Evolutionary conservation across 2,888 invertebrate species (phyloP), one percentile per base, ranked within the genome.

Genomic region (Thecophora atra): DNA sequence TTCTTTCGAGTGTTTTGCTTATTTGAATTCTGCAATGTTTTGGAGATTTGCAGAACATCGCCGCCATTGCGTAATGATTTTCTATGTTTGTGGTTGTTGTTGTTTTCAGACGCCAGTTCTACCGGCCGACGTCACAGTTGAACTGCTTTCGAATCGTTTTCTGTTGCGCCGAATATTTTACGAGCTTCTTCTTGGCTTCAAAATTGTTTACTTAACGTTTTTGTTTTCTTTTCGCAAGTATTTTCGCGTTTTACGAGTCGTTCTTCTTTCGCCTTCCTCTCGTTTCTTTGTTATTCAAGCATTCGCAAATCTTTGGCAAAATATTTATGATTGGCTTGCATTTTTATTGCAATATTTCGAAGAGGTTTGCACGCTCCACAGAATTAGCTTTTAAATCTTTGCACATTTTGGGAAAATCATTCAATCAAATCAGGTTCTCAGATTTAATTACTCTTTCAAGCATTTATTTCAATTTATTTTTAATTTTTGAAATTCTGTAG

Each of bases 101-200:
- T 54, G 54, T 4, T 52, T 11, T 19, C 3, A 17, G 51, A n/a
- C n/a, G n/a, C 15, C 19, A 0, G 52, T 58, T 24, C 13, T 13
- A 28, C 58, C 28, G 17, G 26, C 26, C 26, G 15, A 26, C 26
- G 58, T 58, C 28, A 58, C 58, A 58, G 13, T 58, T 28, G 58
- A 58, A 58, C 28, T 28, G 13, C 17, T 28, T 28, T 24, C 13
- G 26, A 11, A 58, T 58, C 28, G 58, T 17, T 26, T 28, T 58
- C 58, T 24, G 28, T 26, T 58, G 28, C 28, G 8, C 26, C 58
- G 28, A 58, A 58, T 58, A 58, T 15, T 58, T 58, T 58, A 58
- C 24, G 28, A 24, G 28, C 24, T 15, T 6, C 26, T 26, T 15
- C 21, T 11, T 24, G 24, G 13, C 58, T 26, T 15, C 4, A 6